phyloP scores from a whole-genome alignment of 2,113 vertebrate species.

The Tylochromis polylepis region DNA sequence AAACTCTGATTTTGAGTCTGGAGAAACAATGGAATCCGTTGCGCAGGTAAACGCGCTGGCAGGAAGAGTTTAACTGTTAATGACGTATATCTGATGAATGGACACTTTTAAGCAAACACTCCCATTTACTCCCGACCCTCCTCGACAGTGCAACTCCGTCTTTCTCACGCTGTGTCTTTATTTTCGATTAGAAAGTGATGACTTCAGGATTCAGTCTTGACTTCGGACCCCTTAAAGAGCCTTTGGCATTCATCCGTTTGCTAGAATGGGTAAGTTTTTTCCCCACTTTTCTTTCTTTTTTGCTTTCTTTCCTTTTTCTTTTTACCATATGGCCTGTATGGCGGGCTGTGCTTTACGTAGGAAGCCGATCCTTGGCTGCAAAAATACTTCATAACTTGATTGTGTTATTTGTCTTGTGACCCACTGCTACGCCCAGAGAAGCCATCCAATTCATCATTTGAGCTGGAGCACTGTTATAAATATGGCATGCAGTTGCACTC shows the following conservation, averaged over 20 bases:
- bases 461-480: not conserved
- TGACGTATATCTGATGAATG: not conserved
- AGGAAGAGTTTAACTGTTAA: not conserved
- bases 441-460: not conserved
- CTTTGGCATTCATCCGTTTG: conserved; percentile 87
- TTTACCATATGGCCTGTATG: not conserved
- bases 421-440: not conserved
- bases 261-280: conserved; percentile 85
- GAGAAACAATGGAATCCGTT: conserved; percentile 47
- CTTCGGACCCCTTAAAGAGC: conserved; percentile 83
- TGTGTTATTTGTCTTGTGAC: conserved; percentile 47
- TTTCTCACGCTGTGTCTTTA: not conserved
- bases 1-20: not conserved
- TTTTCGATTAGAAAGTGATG: conserved; percentile 61
- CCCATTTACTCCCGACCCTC: not conserved
- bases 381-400: conserved; percentile 2
- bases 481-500: not conserved
- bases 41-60: conserved; percentile 52
- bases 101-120: not conserved
- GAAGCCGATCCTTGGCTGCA: not conserved
- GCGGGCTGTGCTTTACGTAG: not conserved
- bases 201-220: conserved; percentile 70
- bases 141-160: accelerated
- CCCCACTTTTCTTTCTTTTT: not conserved
- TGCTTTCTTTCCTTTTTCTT: not conserved